Base-by-base conservation (phyloP, 2,797 vertebrate genomes). In the Phataginus tricuspis region DNA sequence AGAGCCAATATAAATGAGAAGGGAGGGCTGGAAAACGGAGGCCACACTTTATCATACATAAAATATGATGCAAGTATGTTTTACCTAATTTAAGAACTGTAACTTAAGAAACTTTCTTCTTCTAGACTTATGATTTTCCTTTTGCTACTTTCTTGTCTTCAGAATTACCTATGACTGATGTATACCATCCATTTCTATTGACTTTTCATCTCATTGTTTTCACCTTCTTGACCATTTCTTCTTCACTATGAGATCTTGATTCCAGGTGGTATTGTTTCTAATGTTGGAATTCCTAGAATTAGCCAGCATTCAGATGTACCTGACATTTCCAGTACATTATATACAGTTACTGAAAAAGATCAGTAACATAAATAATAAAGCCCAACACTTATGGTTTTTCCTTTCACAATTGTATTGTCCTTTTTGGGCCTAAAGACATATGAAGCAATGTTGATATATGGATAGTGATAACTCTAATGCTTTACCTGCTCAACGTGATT, bases 211-310 rank as follows among this genome's bases (percentile, higher is more conserved):
- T 74, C 19, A 51, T 63, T 68, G 11, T 66, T 92, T 91, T 90
- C 51, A 15, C 75, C 39, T 88, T 75, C 83, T 42, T 29, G 11
- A 23, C 19, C 18, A 71, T 71, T 80, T 92, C 34, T 51, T 49
- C 51, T 83, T 89, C 7, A 49, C 59, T 78, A 61, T 39, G 29
- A 92, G 5, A 61, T 5, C 8, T 39, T 78, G 9, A 83, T 71
- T 86, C 37, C 29, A 55, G 7, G 74, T 14, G 80, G 9, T 77
- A 39, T 39, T 90, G 7, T 86, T 90, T 53, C n/a, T 66, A 61
- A 93, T 64, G 15, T 2, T 59, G 5, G 23, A 74, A 94, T 83
- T 94, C n/a, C 74, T 45, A 64, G 25, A 90, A 94, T 66, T 91
- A 93, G 21, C 23, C 19, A 69, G 23, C 23, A 55, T 3, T 90